Evolutionary conservation across 2,113 vertebrate genomes (phyloP).

Genomic region (Carassius gibelio): DNA sequence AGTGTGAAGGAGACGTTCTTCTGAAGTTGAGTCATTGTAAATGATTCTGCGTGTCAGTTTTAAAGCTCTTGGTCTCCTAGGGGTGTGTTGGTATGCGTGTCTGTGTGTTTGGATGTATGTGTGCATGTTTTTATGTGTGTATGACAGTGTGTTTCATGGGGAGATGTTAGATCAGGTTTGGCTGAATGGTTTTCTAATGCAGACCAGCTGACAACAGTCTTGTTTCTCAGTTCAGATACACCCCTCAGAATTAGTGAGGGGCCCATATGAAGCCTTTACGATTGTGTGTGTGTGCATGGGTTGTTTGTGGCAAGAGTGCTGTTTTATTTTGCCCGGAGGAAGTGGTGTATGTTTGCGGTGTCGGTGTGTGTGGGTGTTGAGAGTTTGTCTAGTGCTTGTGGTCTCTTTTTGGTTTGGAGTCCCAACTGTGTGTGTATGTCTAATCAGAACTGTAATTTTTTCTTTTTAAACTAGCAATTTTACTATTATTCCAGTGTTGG

Average conservation of each 20-base stretch:
- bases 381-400: slow-evolving; percentile 46
- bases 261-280: not conserved
- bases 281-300: not conserved
- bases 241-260: slow-evolving; percentile 13
- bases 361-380: slow-evolving; percentile 44
- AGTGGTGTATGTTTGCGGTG: slow-evolving; percentile 48
- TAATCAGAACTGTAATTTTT: slow-evolving; percentile 5
- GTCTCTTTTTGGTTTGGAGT: slow-evolving; percentile 30
- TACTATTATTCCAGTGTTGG: slow-evolving; percentile 19
- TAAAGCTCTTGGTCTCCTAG: slow-evolving; percentile 17
- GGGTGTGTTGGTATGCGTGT: slow-evolving; percentile 22
- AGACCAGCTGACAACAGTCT: slow-evolving; percentile 50
- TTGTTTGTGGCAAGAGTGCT: slow-evolving; percentile 24
- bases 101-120: slow-evolving; percentile 37
- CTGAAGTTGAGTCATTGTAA: slow-evolving; percentile 26
- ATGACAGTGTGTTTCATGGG: slow-evolving; percentile 39
- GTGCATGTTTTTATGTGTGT: slow-evolving; percentile 53
- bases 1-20: not conserved
- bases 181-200: slow-evolving; percentile 49
- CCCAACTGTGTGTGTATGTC: not conserved
- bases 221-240: slow-evolving; percentile 37
- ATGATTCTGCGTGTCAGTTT: slow-evolving; percentile 22
- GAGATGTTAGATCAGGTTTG: slow-evolving; percentile 57
- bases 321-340: slow-evolving; percentile 53
- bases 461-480: slow-evolving; percentile 25